Evolutionary conservation across 2,888 invertebrate genomes (phyloP).

Genomic region (Zygaena filipendulae): DNA sequence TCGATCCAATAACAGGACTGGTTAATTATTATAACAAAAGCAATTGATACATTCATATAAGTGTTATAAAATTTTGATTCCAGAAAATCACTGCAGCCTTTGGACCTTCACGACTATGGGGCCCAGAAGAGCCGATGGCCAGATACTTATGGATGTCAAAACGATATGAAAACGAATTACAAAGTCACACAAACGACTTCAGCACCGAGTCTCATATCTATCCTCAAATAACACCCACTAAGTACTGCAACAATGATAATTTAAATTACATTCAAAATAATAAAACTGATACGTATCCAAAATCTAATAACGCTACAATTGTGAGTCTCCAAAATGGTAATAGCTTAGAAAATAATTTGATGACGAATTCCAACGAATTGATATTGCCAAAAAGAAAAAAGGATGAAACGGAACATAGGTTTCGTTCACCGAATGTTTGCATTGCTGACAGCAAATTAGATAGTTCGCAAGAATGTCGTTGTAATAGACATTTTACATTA

Average conservation of each 20-base stretch:
- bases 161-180: constrained; percentile 34
- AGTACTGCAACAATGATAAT: constrained; percentile 24
- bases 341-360: no score
- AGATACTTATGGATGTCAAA: constrained; percentile 62
- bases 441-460: constrained; percentile 47
- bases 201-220: constrained; percentile 22
- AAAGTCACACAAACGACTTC: constrained; percentile 6
- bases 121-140: constrained; percentile 56
- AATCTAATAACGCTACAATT: constrained; percentile 22
- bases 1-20: no score
- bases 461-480: constrained; percentile 44
- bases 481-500: constrained; percentile 56
- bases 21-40: no score
- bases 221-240: neutral
- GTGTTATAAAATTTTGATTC: no score
- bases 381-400: constrained; percentile 18
- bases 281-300: constrained; percentile 31
- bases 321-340: no score
- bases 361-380: neutral
- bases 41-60: no score
- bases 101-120: constrained; percentile 54
- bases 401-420: constrained; percentile 31
- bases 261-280: constrained; percentile 33
- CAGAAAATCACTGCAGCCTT: constrained; percentile 58
- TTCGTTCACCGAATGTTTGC: constrained; percentile 53